Conservation (phyloP, 2,888 invertebrate genomes). For the Philonicus albiceps region DNA sequence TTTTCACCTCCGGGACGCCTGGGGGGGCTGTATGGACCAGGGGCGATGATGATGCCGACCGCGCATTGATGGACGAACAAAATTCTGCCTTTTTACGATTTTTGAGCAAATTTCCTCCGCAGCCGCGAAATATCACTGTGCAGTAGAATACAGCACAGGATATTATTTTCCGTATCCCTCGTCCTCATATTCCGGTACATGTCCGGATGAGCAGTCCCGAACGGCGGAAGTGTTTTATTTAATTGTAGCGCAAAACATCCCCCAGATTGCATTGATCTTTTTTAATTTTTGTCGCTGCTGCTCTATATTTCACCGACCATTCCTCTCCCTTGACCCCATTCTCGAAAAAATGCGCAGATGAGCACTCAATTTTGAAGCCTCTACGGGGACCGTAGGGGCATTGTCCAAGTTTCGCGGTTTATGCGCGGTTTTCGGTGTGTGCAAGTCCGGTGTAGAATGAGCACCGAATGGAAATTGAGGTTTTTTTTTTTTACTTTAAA, state of each 20-base stretch:
- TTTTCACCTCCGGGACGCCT: neutral
- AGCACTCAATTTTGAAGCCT: neutral
- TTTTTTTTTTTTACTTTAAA: neutral
- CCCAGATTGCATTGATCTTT: neutral
- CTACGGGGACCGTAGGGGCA: neutral
- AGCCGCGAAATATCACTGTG: neutral
- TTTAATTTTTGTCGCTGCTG: neutral
- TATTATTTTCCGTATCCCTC: neutral
- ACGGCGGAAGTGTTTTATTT: constrained; percentile 5
- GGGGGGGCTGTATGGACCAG: neutral
- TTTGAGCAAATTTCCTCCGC: neutral
- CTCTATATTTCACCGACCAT: neutral
- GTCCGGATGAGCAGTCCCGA: neutral
- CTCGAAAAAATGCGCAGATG: neutral
- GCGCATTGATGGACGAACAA: neutral
- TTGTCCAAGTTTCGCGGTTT: neutral
- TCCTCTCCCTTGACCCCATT: neutral
- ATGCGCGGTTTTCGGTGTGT: neutral
- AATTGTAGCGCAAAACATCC: constrained; percentile 10
- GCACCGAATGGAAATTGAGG: neutral
- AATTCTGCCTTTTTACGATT: neutral
- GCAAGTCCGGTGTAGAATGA: neutral
- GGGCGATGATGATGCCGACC: neutral
- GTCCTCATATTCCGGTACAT: neutral
- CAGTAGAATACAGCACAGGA: neutral